Evolutionary conservation across 2,888 invertebrate species (phyloP).

Genomic region (Sylvicola cinctus): DNA sequence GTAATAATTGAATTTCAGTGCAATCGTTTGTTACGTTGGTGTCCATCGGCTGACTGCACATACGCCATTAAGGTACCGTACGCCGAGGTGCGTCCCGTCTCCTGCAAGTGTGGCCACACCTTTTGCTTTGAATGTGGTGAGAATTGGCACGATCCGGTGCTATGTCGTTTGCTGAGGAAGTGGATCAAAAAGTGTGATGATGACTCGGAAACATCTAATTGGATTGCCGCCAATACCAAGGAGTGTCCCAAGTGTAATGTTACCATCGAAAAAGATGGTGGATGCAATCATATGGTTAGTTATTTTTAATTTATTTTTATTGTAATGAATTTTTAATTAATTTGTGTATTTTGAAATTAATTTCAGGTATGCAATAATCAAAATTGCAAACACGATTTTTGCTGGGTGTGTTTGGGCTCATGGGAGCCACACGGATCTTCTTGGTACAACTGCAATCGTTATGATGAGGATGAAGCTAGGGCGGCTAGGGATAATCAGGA

Average conservation of each 20-base stretch:
- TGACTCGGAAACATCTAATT: constrained; percentile 96
- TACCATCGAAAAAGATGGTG: constrained; percentile 92
- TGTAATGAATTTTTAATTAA: background rate
- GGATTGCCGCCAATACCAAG: constrained; percentile 99
- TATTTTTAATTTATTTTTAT: constrained; percentile 6
- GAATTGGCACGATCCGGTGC: constrained; percentile 97
- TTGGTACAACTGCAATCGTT: constrained; percentile 96
- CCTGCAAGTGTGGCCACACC: constrained; percentile 77
- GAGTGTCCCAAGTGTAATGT: constrained; percentile 97
- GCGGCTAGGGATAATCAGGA: constrained; percentile 93
- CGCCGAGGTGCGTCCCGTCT: constrained; percentile 77
- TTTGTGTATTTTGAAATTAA: background rate
- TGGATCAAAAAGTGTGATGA: constrained; percentile 99
- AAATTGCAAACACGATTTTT: constrained; percentile 94
- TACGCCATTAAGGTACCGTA: constrained; percentile 85
- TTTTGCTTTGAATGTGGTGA: constrained; percentile 95
- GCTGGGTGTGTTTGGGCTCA: constrained; percentile 97
- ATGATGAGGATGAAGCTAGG: constrained; percentile 91
- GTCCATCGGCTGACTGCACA: constrained; percentile 94
- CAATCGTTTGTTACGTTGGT: constrained; percentile 91
- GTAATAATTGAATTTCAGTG: constrained; percentile 36
- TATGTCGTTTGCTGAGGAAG: constrained; percentile 74
- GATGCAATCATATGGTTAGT: constrained; percentile 90
- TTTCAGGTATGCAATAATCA: constrained; percentile 72
- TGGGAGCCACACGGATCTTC: constrained; percentile 98